Conservation (phyloP, 2,888 invertebrate species). For the Coenonympha arcania region DNA sequence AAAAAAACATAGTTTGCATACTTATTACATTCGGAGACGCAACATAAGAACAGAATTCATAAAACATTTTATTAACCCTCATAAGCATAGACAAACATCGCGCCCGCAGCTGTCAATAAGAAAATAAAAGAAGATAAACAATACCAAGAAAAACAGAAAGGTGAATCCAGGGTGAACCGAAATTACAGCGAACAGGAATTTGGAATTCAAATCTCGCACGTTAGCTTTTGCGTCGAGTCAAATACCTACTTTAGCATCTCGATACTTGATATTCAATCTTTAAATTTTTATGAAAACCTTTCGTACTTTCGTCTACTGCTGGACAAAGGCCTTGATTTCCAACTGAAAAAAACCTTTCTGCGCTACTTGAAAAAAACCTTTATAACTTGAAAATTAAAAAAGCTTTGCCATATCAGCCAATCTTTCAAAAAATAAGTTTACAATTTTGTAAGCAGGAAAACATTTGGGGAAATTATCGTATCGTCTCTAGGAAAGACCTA, state of each 20-base stretch:
- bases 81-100: slow-evolving; percentile 56
- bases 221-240: slow-evolving; percentile 45
- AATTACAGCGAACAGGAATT: slow-evolving; percentile 61
- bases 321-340: no score
- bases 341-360: no score
- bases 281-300: background rate
- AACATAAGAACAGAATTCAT: slow-evolving; percentile 10
- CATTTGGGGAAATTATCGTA: no score
- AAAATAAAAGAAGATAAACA: slow-evolving; percentile 70
- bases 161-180: slow-evolving; percentile 69
- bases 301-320: no score
- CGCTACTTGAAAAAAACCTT: no score
- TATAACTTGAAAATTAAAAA: no score
- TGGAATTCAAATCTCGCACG: slow-evolving; percentile 72
- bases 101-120: slow-evolving; percentile 46
- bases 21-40: background rate
- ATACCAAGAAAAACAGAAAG: slow-evolving; percentile 67
- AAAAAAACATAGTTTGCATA: background rate
- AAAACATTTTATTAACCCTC: slow-evolving; percentile 29
- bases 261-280: slow-evolving; percentile 9
- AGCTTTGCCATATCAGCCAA: no score
- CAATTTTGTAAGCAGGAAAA: no score
- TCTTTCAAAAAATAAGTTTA: no score
- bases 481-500: no score
- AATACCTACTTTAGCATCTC: slow-evolving; percentile 12